Evolutionary conservation across 1,140 invertebrate species (phyloP).

Genomic region (Brevipalpus yothersi): DNA sequence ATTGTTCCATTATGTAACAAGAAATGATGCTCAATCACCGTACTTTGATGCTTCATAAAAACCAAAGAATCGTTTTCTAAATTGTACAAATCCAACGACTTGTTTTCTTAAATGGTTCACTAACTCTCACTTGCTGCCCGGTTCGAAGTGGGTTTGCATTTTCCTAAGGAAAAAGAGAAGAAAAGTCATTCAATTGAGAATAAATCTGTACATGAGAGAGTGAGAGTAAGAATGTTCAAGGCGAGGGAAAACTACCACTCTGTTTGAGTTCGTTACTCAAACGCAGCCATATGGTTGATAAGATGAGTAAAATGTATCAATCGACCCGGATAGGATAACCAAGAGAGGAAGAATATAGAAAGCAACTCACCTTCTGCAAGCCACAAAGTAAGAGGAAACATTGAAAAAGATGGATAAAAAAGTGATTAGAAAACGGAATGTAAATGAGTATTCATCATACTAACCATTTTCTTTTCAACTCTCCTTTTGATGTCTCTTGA

Average conservation of each 20-base stretch:
- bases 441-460: neutral
- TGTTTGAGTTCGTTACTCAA: too few species aligned
- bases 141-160: neutral
- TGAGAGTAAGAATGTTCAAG: neutral
- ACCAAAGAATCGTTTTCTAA: too few species aligned
- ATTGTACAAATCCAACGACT: neutral
- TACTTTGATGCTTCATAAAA: too few species aligned
- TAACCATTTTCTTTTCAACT: slow-evolving; percentile 75
- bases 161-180: neutral
- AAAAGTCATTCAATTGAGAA: neutral
- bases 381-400: neutral
- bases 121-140: neutral
- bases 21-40: too few species aligned
- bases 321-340: neutral
- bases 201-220: neutral
- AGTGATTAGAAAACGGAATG: neutral
- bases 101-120: neutral
- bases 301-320: too few species aligned
- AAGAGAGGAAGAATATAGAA: neutral
- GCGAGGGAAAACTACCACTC: too few species aligned
- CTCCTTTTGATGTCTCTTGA: slow-evolving; percentile 81
- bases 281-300: too few species aligned
- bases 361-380: too few species aligned
- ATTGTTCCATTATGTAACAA: too few species aligned
- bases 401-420: neutral